A percentile compares a stretch with the other conserved stretches of the same genome.
Conservation (phyloP, 2,113 vertebrate species). For the Chaetorhynchus papuensis region DNA sequence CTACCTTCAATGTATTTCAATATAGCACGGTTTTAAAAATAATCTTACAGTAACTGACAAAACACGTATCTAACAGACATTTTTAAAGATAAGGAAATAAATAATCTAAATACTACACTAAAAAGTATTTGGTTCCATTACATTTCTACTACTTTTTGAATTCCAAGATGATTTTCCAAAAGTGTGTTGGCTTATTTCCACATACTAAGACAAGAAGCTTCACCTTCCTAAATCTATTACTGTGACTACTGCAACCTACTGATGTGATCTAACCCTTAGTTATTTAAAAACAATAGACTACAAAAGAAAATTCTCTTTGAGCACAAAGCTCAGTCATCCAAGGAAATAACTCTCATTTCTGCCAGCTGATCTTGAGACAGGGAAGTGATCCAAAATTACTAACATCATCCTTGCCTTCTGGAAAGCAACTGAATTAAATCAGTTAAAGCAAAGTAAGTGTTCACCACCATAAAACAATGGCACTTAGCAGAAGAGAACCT, state of each 20-base stretch:
- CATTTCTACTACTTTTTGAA: neutral
- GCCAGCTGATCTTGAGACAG: slow-evolving; percentile 54
- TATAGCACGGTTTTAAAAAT: neutral
- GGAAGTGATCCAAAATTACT: slow-evolving; percentile 28
- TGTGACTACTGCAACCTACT: neutral
- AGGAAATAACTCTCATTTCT: slow-evolving; percentile 53
- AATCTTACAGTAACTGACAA: neutral
- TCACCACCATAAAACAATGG: neutral
- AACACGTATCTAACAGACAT: neutral
- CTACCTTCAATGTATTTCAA: neutral
- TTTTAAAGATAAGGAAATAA: neutral
- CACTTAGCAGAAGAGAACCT: neutral
- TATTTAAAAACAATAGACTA: slow-evolving; percentile 39
- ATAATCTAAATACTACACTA: neutral
- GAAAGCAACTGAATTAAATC: slow-evolving; percentile 4
- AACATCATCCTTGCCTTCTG: slow-evolving; percentile 49
- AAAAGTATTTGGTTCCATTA: neutral
- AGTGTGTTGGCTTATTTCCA: neutral
- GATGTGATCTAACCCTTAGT: neutral
- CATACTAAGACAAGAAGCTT: neutral
- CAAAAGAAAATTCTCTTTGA: slow-evolving; percentile 46
- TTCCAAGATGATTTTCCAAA: neutral
- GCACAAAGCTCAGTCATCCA: slow-evolving; percentile 54
- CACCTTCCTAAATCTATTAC: neutral
- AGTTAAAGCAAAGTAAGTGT: neutral